phyloP scores from a whole-genome alignment of 2,113 vertebrate species.

The Scortum barcoo region DNA sequence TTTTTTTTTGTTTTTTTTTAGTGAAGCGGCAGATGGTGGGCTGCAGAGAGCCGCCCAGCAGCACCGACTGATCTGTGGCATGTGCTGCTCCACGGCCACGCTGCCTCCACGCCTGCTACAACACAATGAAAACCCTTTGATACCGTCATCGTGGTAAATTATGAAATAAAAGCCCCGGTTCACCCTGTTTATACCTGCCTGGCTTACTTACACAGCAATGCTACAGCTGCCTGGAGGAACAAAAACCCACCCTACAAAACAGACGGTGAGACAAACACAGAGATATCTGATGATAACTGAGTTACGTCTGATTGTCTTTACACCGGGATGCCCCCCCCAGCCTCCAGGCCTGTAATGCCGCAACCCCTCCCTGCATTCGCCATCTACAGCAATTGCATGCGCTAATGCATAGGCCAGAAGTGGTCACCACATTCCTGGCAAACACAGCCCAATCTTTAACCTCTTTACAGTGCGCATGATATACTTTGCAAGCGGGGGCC shows the following conservation, averaged over 20 bases:
- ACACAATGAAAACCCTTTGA: conserved; percentile 28
- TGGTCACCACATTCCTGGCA: conserved; percentile 71
- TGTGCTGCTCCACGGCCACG: conserved; percentile 37
- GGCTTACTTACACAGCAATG: conserved; percentile 35
- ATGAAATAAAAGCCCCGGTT: conserved; percentile 16
- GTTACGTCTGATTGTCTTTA: conserved; percentile 18
- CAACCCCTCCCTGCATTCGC: conserved; percentile 37
- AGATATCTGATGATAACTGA: conserved; percentile 11
- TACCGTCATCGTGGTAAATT: not conserved
- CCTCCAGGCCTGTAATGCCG: conserved; percentile 14
- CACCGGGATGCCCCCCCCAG: conserved; percentile 11
- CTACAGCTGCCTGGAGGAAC: conserved; percentile 27
- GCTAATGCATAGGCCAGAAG: conserved; percentile 61
- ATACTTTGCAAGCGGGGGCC: conserved; percentile 76
- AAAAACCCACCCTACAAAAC: not conserved
- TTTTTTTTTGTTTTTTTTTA: too few relatives aligned
- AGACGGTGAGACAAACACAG: not conserved
- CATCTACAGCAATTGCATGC: conserved; percentile 50
- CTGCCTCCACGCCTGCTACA: conserved; percentile 36
- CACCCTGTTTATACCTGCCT: conserved; percentile 1
- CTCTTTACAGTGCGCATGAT: conserved; percentile 81
- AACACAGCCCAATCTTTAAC: conserved; percentile 82
- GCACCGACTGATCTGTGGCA: conserved; percentile 39
- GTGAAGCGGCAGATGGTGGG: conserved; percentile 34
- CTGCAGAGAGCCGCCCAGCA: conserved; percentile 10